Base-by-base conservation (phyloP, 2,797 vertebrate genomes). In the Neosilurus hyrtlii region DNA sequence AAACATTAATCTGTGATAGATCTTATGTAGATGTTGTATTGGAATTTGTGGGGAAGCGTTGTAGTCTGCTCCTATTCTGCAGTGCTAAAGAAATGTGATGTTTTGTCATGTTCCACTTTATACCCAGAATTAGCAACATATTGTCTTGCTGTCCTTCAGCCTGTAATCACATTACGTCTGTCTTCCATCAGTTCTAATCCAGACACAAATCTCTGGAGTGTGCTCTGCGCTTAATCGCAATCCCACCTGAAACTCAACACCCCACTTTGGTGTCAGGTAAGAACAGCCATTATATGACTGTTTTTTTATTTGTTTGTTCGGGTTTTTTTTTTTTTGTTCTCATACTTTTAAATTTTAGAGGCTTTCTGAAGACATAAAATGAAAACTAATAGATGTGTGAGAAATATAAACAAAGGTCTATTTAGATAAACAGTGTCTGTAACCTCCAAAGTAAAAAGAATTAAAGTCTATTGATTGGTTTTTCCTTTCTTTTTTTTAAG, bases 111-210 rank as follows among this genome's bases (percentile, higher is more conserved):
- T 57, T 16, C 9, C 26, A 57, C 37, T 76, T 22, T 76, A 61
- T 76, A 0, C 30, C 30, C 26, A 59, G 59, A 30, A 43, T 76
- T 61, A 61, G 20, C 30, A 61, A 54, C 11, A 15, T 14, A 59
- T n/a, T 37, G 11, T 43, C 11, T 79, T 84, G 66, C 59, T 76
- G 85, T 86, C 86, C 82, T 93, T 94, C 90, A 92, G 83, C 84
- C 86, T 88, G 77, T 95, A 95, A 95, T 94, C 94, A 89, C 11
- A 90, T 94, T 94, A 94, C 89, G 79, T 43, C 78, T 82, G 83
- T 85, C 80, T 85, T 88, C 79, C 75, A 71, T 83, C 82, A 86
- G 74, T 82, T 86, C 88, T 90, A 92, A 90, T 93, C 93, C 84
- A 80, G 75, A 87, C 72, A 86, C 90, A 93, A 89, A 91, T 83